phyloP scores from a whole-genome alignment of 2,888 invertebrate species.

The Dysmachus trigonus region DNA sequence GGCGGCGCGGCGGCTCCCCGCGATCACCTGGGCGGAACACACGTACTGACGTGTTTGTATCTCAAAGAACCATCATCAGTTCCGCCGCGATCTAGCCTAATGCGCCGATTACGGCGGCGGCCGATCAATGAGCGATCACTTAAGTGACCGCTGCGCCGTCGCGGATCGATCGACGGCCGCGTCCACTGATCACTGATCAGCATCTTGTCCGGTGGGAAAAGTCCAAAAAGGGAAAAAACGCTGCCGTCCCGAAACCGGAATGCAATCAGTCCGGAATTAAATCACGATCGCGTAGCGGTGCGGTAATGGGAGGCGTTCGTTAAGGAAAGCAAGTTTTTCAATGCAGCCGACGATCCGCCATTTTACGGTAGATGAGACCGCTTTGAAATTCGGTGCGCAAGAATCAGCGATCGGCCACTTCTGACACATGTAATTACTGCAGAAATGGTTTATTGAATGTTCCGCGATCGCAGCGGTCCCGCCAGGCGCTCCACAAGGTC shows the following conservation, averaged over 20 bases:
- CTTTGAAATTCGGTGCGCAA: background rate
- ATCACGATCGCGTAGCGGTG: constrained; percentile 12
- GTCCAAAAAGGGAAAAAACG: background rate
- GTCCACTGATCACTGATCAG: constrained; percentile 13
- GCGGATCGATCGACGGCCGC: constrained; percentile 16
- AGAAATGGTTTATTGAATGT: constrained; percentile 31
- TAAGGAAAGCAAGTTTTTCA: constrained; percentile 16
- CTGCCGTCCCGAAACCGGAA: constrained; percentile 16
- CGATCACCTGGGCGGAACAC: background rate
- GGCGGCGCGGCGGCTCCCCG: background rate
- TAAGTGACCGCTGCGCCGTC: background rate
- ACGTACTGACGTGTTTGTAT: constrained; percentile 15
- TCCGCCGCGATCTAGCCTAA: background rate
- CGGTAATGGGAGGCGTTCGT: constrained; percentile 28
- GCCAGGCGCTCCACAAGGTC: background rate
- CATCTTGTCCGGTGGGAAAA: constrained; percentile 18
- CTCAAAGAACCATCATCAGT: constrained; percentile 28
- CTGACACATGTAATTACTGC: constrained; percentile 18
- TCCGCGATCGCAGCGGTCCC: background rate
- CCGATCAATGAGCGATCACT: constrained; percentile 34
- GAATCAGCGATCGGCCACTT: background rate
- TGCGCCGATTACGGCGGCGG: constrained; percentile 24
- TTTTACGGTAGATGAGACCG: background rate
- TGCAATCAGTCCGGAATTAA: constrained; percentile 39
- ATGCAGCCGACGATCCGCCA: constrained; percentile 6